phyloP scores from a whole-genome alignment of 2,888 invertebrate species.

The Ormia ochracea region DNA sequence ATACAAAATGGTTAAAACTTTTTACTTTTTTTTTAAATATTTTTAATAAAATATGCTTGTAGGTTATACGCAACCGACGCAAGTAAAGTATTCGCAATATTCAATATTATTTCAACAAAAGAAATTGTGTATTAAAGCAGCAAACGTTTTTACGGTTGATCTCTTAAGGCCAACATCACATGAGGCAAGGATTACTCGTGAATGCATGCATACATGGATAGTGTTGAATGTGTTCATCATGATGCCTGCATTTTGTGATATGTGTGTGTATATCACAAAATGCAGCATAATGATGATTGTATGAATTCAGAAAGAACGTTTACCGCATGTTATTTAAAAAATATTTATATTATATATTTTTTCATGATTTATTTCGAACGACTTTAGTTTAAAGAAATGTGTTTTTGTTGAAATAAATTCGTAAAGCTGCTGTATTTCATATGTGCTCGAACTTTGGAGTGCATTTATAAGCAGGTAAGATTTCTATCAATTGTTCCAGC shows the following conservation, averaged over 20 bases:
- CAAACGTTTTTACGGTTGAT: slow-evolving; percentile 27
- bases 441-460: no score
- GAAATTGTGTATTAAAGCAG: slow-evolving; percentile 26
- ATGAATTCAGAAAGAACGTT: neutral
- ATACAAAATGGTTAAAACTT: neutral
- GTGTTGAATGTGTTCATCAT: neutral
- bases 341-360: no score
- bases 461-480: no score
- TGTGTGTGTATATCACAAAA: neutral
- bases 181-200: slow-evolving; percentile 14
- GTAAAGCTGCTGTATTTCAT: no score
- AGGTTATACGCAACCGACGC: slow-evolving; percentile 9
- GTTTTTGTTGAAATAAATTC: no score
- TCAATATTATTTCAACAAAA: slow-evolving; percentile 34
- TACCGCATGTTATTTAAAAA: no score
- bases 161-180: slow-evolving; percentile 29
- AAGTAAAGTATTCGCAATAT: slow-evolving; percentile 33
- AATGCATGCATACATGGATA: no score
- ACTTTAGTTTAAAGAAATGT: no score
- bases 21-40: neutral
- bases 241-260: neutral
- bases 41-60: slow-evolving; percentile 16
- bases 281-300: no score
- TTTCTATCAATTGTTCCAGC: no score
- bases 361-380: no score